These are phyloP conservation scores for Nixonia krombeini DNA, from an alignment of 1,140 invertebrate species.

Conservation along the genomic window DNA sequence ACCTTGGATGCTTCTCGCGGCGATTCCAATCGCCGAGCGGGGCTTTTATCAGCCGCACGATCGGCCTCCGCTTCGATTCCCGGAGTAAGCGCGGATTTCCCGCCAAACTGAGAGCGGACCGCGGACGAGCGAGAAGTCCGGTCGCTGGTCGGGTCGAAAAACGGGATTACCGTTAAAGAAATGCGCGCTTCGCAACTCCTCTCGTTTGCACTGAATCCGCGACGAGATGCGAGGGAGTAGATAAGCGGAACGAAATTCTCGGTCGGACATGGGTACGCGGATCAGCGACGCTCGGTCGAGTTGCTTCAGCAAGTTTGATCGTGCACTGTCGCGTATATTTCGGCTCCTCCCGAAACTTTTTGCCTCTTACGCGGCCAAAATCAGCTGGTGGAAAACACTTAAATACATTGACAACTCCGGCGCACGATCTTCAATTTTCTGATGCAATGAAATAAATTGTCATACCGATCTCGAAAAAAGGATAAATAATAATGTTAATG, in stretches of 20 bases:
- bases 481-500: too few relatives aligned
- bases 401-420: too few relatives aligned
- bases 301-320: too few relatives aligned
- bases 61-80: too few relatives aligned
- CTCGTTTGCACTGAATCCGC: slow-evolving; percentile 37
- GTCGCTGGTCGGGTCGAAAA: slow-evolving; percentile 38
- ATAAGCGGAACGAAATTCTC: slow-evolving; percentile 43
- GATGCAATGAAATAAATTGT: too few relatives aligned
- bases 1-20: background rate
- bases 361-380: too few relatives aligned
- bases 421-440: too few relatives aligned
- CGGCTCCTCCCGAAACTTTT: too few relatives aligned
- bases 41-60: slow-evolving; percentile 1
- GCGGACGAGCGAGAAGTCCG: slow-evolving; percentile 34
- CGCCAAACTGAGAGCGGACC: slow-evolving; percentile 30
- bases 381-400: too few relatives aligned
- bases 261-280: slow-evolving; percentile 26
- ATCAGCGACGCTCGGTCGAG: slow-evolving; percentile 20
- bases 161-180: slow-evolving; percentile 51
- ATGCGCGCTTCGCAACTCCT: slow-evolving; percentile 32
- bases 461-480: too few relatives aligned
- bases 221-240: slow-evolving; percentile 47
- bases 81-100: too few relatives aligned
- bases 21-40: background rate
- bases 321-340: too few relatives aligned